phyloP scores from a whole-genome alignment of 1,140 invertebrate genomes.

The Brachionus manjavacas region DNA sequence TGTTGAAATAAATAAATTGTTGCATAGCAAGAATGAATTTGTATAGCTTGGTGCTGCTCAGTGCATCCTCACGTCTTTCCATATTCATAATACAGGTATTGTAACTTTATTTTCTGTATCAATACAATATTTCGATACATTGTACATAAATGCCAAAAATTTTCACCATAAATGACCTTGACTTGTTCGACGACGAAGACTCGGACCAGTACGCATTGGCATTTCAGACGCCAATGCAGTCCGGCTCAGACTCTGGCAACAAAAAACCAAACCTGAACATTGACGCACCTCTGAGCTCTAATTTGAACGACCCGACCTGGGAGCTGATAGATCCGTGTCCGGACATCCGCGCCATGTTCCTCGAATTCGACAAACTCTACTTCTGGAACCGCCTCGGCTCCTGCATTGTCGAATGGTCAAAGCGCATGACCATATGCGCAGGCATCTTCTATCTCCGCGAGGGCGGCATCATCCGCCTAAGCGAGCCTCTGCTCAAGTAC shows the following conservation, averaged over 20 bases:
- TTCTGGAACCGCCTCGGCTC: conserved; percentile 72
- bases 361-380: conserved; percentile 76
- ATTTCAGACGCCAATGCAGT: not conserved
- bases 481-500: conserved; percentile 80
- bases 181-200: not conserved
- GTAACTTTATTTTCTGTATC: not conserved
- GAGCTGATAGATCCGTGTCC: conserved; percentile 89
- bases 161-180: conserved; percentile 1
- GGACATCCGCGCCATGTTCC: conserved; percentile 77
- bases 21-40: not conserved
- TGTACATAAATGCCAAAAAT: not conserved
- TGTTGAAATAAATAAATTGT: not conserved
- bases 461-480: conserved; percentile 69
- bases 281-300: not conserved
- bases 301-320: conserved; percentile 19
- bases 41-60: not conserved
- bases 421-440: conserved; percentile 84
- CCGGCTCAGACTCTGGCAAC: not conserved
- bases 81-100: conserved; percentile 31
- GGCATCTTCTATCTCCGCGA: conserved; percentile 73
- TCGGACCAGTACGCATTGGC: not conserved
- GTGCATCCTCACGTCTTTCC: not conserved
- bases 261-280: not conserved
- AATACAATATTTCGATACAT: conserved; percentile 30
- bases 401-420: conserved; percentile 86